Conservation (phyloP, 2,797 vertebrate species). For the Glossophaga mutica region DNA sequence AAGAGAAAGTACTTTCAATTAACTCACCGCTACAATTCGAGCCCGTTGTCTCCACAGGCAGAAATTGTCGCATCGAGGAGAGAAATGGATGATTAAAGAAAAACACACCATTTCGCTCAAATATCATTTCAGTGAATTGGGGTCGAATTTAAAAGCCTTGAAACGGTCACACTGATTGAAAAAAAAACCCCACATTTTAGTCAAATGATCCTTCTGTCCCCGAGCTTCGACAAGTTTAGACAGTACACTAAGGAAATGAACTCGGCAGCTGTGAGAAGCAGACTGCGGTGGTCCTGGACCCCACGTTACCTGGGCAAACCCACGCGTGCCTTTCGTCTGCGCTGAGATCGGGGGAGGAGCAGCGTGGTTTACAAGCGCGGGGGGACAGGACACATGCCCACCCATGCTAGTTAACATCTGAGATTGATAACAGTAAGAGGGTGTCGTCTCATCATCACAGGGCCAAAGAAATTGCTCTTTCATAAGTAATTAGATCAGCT, state of each 20-base stretch:
- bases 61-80: background rate
- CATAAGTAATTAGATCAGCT: background rate
- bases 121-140: conserved; percentile 3
- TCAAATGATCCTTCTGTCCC: background rate
- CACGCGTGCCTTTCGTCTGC: too few species aligned
- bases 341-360: background rate
- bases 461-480: background rate
- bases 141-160: conserved; percentile 24
- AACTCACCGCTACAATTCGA: background rate
- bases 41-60: background rate
- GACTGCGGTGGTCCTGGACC: background rate
- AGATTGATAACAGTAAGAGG: background rate
- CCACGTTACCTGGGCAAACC: background rate
- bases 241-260: background rate
- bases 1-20: conserved; percentile 36
- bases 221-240: background rate
- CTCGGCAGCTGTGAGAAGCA: background rate
- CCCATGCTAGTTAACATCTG: background rate
- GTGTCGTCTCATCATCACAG: background rate
- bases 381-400: background rate
- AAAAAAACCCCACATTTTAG: background rate
- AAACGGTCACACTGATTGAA: background rate
- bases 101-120: background rate
- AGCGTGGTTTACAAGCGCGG: background rate
- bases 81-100: conserved; percentile 37